Evolutionary conservation across 2,888 invertebrate genomes (phyloP), one percentile per base, ranked within the genome.

Genomic region (Drosophila antonietae): DNA sequence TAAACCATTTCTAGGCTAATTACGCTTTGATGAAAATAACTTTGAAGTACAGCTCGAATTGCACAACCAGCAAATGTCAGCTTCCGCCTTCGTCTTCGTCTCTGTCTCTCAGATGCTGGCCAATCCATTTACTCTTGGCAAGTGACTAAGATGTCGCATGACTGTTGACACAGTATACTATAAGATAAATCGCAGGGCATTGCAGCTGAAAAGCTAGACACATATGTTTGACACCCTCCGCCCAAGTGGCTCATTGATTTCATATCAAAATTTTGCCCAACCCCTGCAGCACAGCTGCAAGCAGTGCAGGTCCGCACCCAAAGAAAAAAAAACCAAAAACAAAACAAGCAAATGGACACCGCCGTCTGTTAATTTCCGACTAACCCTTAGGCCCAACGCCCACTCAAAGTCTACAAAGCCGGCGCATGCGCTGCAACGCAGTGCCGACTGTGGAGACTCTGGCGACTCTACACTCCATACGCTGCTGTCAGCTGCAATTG

Each of bases 261-360:
- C 72, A 58, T 57, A 69, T 72, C 51, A 49, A 47, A 70, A 75
- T 69, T 62, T 75, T 62, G 41, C 41, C 51, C 63, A 47, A n/a
- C 51, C 67, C 56, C 23, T 14, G 23, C 23, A 15, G 44, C 23
- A 14, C 64, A 63, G 37, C 49, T 80, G 80, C 80, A 75, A 62
- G 57, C 46, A 56, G 44, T 78, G 80, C 80, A 79, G 49, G 53
- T 39, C 87, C 86, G 85, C 85, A 68, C 88, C 88, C 85, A 79
- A 68, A 63, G 63, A 9, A 37, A 43, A 49, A 31, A 49, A 39
- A 20, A 9, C 6, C 14, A 15, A 2, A 20, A 20, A 3, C 14
- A 18, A 28, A 10, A 31, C n/a, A 41, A 55, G 41, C 3, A 44
- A 41, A 41, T 28, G 44, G 66, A 44, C 65, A 58, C 39, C 70